phyloP scores from a whole-genome alignment of 2,888 invertebrate species.

The Allygus modestus region DNA sequence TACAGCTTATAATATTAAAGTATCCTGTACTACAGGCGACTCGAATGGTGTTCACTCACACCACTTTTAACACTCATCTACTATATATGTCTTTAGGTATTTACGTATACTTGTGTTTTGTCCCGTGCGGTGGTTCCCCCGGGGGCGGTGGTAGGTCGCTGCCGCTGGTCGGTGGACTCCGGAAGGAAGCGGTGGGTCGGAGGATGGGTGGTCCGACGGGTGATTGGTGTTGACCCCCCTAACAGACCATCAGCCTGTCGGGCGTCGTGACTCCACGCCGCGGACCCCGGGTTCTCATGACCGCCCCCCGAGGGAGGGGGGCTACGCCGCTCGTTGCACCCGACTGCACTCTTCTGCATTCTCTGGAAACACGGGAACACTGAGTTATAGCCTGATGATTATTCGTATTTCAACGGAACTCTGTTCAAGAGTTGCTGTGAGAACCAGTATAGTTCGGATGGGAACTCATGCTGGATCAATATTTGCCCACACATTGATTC shows the following conservation, averaged over 20 bases:
- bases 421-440: neutral
- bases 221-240: slow-evolving; percentile 43
- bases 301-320: neutral
- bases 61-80: no score
- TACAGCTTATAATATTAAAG: no score
- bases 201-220: slow-evolving; percentile 47
- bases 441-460: neutral
- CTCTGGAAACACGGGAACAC: neutral
- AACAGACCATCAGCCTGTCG: slow-evolving; percentile 27
- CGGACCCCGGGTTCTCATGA: slow-evolving; percentile 16
- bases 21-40: no score
- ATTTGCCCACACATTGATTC: no score
- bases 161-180: neutral
- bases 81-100: no score
- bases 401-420: neutral
- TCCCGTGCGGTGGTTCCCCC: neutral
- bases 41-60: no score
- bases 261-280: slow-evolving; percentile 21
- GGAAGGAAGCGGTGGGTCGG: slow-evolving; percentile 34
- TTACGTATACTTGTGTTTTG: no score
- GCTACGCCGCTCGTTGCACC: neutral
- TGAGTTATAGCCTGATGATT: slow-evolving; percentile 7
- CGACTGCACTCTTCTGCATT: slow-evolving; percentile 22
- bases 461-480: no score
- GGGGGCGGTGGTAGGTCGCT: neutral